Evolutionary conservation across 2,113 vertebrate species (phyloP), one percentile per base, ranked within the genome.

Genomic region (Bujurquina vittata): DNA sequence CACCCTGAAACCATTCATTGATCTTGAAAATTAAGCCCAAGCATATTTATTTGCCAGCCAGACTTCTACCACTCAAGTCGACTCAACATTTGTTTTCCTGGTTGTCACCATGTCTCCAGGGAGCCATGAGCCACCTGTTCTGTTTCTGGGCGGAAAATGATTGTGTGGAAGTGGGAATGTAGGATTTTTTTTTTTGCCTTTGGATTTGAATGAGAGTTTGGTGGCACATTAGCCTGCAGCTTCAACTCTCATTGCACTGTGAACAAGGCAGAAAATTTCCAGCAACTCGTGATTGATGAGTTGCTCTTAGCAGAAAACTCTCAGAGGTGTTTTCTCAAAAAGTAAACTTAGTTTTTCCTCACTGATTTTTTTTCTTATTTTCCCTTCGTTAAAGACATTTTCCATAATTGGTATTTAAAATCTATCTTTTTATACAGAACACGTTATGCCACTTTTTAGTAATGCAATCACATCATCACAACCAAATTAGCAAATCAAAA

Each of bases 41-140:
- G 87, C 85, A 85, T 81, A 88, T 91, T 89, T 90, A 90, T 91
- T 86, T 78, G 79, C 84, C 74, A 89, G 80, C 73, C 81, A 77
- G 89, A 84, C 80, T 88, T 33, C 90, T 15, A 84, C 79, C 79
- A 81, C 79, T 91, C 87, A 84, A 88, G 81, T 84, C 20, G 43
- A 75, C 87, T 89, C 86, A 84, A 91, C 90, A 90, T 95, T 95
- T 95, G 94, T 94, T 94, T 91, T 93, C 85, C 80, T 87, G 78
- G 77, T 93, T 92, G 93, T 93, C 89, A 87, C 63, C 1, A 2
- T 43, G 81, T 91, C 93, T 85, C 85, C 72, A 7, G 91, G 90
- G 91, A 91, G 67, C 82, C 63, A 4, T 40, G 77, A 33, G 77
- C 93, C 92, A 94, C 94, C 93, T 95, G 93, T 89, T 94, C 81